These are phyloP conservation scores for Enteromius fasciolatus DNA, from an alignment of 2,797 vertebrate genomes.

Conservation along the genomic window DNA sequence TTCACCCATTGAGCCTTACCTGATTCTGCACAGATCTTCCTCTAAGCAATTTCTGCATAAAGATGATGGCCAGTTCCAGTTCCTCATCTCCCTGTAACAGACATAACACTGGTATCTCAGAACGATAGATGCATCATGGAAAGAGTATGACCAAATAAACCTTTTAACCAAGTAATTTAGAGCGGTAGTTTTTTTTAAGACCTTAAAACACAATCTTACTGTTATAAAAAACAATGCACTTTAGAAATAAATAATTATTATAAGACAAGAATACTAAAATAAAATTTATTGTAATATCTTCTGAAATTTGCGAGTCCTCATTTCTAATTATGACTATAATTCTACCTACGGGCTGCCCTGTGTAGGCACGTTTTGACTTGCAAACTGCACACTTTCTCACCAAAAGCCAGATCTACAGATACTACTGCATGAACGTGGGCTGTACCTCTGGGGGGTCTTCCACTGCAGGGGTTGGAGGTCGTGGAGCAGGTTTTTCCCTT, in stretches of 20 bases:
- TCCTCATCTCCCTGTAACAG: constrained; percentile 86
- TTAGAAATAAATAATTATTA: constrained; percentile 1
- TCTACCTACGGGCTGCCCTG: background rate
- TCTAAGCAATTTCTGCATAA: constrained; percentile 88
- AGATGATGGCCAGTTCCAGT: constrained; percentile 84
- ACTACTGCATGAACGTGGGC: background rate
- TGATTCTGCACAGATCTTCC: constrained; percentile 86
- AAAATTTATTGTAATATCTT: no score
- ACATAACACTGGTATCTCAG: background rate
- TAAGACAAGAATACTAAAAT: no score
- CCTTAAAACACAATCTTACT: background rate
- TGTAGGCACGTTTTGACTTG: constrained; percentile 17
- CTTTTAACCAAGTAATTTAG: background rate
- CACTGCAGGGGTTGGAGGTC: constrained; percentile 81
- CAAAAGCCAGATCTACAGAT: background rate
- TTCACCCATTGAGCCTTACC: constrained; percentile 51
- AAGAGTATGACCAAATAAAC: background rate
- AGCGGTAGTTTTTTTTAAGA: background rate
- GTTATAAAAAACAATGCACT: background rate
- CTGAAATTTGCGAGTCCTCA: no score
- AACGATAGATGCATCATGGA: background rate
- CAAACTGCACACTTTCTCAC: background rate
- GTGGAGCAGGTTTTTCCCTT: constrained; percentile 75
- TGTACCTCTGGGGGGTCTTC: constrained; percentile 80
- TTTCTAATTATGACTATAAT: no score